phyloP scores from a whole-genome alignment of 1,140 invertebrate species.

The Acyrthosiphon pisum region DNA sequence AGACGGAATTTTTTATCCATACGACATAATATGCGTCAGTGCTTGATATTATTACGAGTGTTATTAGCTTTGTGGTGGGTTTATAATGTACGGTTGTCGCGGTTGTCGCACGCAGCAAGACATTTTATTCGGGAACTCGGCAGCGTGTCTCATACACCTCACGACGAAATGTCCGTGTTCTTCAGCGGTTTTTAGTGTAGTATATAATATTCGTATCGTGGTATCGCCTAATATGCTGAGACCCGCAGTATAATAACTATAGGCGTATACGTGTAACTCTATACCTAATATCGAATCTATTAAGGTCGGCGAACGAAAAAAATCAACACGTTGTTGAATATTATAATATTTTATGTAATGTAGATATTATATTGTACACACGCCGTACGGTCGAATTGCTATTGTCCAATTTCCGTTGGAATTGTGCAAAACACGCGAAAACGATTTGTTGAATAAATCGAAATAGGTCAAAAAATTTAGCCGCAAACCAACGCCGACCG shows the following conservation, averaged over 20 bases:
- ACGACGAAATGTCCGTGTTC: background rate
- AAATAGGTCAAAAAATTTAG: conserved; percentile 49
- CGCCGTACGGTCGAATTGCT: background rate
- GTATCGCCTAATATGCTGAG: background rate
- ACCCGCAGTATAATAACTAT: background rate
- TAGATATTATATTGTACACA: background rate
- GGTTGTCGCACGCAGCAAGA: no score
- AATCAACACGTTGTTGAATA: background rate
- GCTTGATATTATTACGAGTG: no score
- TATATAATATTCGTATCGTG: background rate
- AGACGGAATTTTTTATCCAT: background rate
- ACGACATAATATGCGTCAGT: no score
- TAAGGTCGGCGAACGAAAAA: conserved; percentile 2
- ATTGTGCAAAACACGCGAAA: conserved; percentile 52
- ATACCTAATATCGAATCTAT: background rate
- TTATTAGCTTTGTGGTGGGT: background rate
- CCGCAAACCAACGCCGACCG: background rate
- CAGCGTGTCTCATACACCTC: background rate
- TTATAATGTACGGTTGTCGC: no score
- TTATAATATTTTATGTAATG: no score
- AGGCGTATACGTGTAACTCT: background rate
- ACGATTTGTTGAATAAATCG: background rate
- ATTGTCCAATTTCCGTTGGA: conserved; percentile 46
- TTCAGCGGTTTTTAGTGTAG: background rate
- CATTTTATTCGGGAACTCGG: background rate